phyloP scores from a whole-genome alignment of 2,888 invertebrate genomes.

The Pseudococcus viburni region DNA sequence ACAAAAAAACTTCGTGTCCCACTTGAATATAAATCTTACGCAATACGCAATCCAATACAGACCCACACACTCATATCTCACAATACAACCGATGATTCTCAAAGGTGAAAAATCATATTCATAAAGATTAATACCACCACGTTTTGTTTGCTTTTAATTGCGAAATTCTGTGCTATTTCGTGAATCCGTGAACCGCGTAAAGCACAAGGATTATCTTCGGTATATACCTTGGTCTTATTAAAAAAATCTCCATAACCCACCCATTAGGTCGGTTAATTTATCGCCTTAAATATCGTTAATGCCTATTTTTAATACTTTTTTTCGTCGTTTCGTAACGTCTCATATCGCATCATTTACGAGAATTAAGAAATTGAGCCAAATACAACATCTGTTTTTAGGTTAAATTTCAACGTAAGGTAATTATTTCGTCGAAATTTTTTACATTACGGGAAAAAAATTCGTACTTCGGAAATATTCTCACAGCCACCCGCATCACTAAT shows the following conservation, averaged over 20 bases:
- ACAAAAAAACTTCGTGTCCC: too few species aligned
- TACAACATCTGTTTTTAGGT: not conserved
- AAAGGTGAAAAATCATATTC: conserved; percentile 7
- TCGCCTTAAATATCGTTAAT: not conserved
- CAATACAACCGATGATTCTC: not conserved
- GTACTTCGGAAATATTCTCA: not conserved
- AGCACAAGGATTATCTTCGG: not conserved
- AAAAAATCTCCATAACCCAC: not conserved
- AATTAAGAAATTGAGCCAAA: not conserved
- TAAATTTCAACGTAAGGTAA: not conserved
- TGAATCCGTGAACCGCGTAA: not conserved
- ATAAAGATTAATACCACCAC: conserved; percentile 6
- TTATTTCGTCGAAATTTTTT: not conserved
- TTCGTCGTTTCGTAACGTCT: not conserved
- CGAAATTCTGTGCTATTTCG: conserved; percentile 14
- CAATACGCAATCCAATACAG: too few species aligned
- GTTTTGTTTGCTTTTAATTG: not conserved
- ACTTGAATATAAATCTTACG: too few species aligned
- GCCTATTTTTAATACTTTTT: conserved; percentile 3
- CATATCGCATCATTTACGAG: not conserved
- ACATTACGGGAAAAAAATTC: not conserved
- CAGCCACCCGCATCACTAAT: not conserved
- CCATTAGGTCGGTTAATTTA: not conserved
- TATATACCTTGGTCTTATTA: not conserved
- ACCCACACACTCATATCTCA: not conserved